A percentile compares a stretch with the other conserved stretches of the same genome.
phyloP scores from a whole-genome alignment of 2,888 invertebrate species.

The Caenorhabditis sulstoni region DNA sequence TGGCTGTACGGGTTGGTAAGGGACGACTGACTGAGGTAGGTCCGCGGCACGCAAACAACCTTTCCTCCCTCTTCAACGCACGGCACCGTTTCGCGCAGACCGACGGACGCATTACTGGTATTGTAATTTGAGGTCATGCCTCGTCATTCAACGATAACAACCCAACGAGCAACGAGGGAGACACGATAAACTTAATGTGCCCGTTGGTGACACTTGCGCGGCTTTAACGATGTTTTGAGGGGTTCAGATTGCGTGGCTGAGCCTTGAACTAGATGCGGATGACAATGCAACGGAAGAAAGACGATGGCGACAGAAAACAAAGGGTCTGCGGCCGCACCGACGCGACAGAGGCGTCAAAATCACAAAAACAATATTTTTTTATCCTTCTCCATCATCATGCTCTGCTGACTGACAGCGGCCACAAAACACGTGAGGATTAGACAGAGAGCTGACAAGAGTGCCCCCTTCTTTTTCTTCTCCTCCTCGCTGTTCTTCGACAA shows the following conservation, averaged over 20 bases:
- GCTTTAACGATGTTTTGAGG: too few relatives aligned
- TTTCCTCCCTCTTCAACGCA: neutral
- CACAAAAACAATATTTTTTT: slow-evolving; percentile 41
- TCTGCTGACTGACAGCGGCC: slow-evolving; percentile 3
- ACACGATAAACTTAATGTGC: too few relatives aligned
- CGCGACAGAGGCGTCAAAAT: slow-evolving; percentile 40
- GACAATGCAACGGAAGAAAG: neutral
- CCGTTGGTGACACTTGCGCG: too few relatives aligned
- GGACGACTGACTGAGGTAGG: neutral
- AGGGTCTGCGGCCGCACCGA: too few relatives aligned
- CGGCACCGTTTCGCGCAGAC: slow-evolving; percentile 23
- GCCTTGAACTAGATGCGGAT: neutral
- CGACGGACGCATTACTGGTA: neutral
- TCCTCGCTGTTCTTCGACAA: slow-evolving; percentile 36
- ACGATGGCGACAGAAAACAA: slow-evolving; percentile 6
- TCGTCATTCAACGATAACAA: neutral
- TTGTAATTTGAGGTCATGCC: slow-evolving; percentile 12
- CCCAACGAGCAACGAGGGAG: too few relatives aligned
- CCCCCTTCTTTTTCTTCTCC: slow-evolving; percentile 6
- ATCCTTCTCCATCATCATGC: slow-evolving; percentile 37
- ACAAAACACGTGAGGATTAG: slow-evolving; percentile 56
- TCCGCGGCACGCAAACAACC: slow-evolving; percentile 10
- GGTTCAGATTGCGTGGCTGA: too few relatives aligned
- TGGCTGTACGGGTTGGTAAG: slow-evolving; percentile 8
- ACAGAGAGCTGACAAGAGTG: slow-evolving; percentile 34